These are phyloP conservation scores for Atta texana DNA, from an alignment of 1,140 invertebrate species.

Conservation along the genomic window DNA sequence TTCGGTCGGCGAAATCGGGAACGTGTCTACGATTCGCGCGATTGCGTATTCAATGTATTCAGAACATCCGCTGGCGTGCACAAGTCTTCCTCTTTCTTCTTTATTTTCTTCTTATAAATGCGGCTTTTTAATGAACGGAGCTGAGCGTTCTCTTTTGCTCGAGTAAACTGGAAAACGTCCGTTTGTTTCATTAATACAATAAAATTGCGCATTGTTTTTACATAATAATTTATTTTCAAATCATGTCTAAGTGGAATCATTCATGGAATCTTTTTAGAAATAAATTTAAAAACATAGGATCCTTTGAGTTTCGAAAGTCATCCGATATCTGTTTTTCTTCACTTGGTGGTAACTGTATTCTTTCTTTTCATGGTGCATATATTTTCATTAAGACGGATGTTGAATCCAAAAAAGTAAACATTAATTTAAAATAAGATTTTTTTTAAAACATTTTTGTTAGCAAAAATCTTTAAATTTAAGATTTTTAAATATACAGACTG, in stretches of 20 bases:
- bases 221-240: slow-evolving; percentile 4
- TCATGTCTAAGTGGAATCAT: background rate
- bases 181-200: background rate
- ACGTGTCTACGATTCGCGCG: background rate
- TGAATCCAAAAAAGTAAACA: background rate
- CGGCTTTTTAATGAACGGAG: background rate
- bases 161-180: background rate
- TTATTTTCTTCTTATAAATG: background rate
- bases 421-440: slow-evolving; percentile 7
- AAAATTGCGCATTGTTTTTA: background rate
- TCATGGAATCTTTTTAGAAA: background rate
- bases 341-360: background rate
- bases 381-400: background rate
- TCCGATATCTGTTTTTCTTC: slow-evolving; percentile 27
- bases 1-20: slow-evolving; percentile 20
- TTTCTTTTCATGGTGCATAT: background rate
- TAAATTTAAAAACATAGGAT: background rate
- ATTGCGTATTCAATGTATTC: slow-evolving; percentile 28
- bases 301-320: background rate
- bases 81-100: background rate
- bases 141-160: background rate
- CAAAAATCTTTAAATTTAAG: background rate
- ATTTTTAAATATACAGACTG: background rate
- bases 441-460: background rate
- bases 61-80: slow-evolving; percentile 17